phyloP scores from a whole-genome alignment of 1,140 invertebrate genomes.

The Semibalanus balanoides region DNA sequence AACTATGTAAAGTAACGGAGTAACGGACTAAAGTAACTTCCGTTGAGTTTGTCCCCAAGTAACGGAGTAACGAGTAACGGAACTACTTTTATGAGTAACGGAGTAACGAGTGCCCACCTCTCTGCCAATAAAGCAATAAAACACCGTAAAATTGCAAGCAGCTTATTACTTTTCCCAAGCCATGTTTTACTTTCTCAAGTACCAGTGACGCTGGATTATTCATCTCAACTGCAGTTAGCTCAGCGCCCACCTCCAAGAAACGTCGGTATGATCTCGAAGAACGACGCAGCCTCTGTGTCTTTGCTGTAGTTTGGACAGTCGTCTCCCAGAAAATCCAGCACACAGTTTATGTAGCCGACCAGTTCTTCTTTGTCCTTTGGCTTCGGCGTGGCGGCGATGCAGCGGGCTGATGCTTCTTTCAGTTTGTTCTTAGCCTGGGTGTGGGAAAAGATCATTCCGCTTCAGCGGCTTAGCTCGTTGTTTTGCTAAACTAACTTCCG shows the following conservation, averaged over 20 bases:
- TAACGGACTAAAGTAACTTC: no score
- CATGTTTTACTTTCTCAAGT: not conserved
- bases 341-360: not conserved
- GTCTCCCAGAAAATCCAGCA: not conserved
- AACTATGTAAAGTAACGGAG: no score
- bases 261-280: not conserved
- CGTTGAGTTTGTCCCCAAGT: no score
- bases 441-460: no score
- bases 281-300: not conserved
- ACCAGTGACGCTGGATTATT: not conserved
- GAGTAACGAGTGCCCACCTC: not conserved
- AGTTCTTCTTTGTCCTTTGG: not conserved
- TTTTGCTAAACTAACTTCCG: no score
- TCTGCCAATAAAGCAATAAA: no score
- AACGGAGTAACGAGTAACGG: no score
- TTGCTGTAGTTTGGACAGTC: not conserved
- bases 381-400: not conserved
- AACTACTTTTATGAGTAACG: no score
- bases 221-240: not conserved
- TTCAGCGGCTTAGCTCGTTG: no score
- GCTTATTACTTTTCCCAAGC: not conserved
- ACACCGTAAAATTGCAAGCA: no score
- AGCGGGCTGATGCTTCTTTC: not conserved
- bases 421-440: not conserved
- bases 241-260: not conserved